A percentile compares a stretch with the other conserved stretches of the same genome.
Evolutionary conservation across 2,797 vertebrate genomes (phyloP).

Genomic region (Oceanodroma leucorhoa): DNA sequence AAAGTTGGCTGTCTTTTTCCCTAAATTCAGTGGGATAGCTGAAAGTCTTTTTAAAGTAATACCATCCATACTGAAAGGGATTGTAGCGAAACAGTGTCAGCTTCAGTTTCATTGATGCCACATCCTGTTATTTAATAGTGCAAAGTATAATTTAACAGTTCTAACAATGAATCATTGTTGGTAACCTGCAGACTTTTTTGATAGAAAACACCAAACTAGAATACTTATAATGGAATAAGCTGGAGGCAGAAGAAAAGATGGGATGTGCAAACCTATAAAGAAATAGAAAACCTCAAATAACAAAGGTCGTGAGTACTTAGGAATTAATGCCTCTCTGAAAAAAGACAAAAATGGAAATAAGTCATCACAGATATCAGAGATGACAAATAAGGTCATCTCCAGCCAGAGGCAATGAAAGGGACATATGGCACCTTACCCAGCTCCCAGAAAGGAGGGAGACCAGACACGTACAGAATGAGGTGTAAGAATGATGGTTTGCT

Average conservation of each 20-base stretch:
- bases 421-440: background rate
- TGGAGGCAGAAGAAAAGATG: background rate
- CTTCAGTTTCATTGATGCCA: background rate
- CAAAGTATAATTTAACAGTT: background rate
- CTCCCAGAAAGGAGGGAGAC: background rate
- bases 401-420: background rate
- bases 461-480: background rate
- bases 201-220: background rate
- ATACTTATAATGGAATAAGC: background rate
- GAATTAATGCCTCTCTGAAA: background rate
- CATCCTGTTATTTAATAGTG: background rate
- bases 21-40: background rate
- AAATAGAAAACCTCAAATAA: background rate
- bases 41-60: background rate
- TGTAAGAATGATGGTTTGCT: background rate
- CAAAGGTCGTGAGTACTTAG: background rate
- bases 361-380: background rate
- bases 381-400: background rate
- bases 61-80: background rate
- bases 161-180: background rate
- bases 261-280: background rate
- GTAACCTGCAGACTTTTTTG: background rate
- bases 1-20: background rate
- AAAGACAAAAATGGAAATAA: background rate
- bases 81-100: background rate